These are phyloP conservation scores for Cryptotermes secundus DNA, from an alignment of 1,140 invertebrate genomes.

Conservation along the genomic window DNA sequence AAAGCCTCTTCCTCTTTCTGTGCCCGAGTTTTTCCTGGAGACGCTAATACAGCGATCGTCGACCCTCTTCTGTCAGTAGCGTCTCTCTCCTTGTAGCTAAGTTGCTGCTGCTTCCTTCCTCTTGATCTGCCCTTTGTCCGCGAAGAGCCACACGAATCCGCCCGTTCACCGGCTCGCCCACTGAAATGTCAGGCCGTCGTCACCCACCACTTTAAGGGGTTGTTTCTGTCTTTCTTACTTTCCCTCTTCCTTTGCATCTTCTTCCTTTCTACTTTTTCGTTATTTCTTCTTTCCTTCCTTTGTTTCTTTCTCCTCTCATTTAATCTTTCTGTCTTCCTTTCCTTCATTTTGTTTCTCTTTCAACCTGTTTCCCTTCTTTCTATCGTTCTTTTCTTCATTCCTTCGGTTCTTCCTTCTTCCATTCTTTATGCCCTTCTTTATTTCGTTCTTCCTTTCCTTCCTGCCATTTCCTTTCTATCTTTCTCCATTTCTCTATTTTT, in stretches of 20 bases:
- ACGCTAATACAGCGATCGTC: not conserved
- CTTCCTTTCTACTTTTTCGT: not conserved
- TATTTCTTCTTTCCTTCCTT: not conserved
- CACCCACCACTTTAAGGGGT: too few relatives aligned
- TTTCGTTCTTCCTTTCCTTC: too few relatives aligned
- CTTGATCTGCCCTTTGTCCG: not conserved
- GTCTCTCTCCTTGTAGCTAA: not conserved
- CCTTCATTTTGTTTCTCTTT: too few relatives aligned
- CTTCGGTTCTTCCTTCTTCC: too few relatives aligned
- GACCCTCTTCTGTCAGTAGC: not conserved
- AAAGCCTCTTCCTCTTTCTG: not conserved
- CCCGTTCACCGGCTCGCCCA: not conserved
- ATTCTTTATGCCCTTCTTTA: too few relatives aligned
- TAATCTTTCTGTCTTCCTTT: too few relatives aligned
- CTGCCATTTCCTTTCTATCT: too few relatives aligned
- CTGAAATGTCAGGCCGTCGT: too few relatives aligned
- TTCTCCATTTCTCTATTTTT: too few relatives aligned
- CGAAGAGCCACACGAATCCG: not conserved
- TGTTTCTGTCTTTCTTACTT: not conserved
- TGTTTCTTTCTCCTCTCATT: not conserved
- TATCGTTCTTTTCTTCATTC: not conserved
- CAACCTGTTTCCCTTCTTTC: not conserved
- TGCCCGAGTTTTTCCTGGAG: conserved; percentile 3
- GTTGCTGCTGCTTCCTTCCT: not conserved
- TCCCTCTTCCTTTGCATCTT: not conserved